A percentile compares a stretch with the other conserved stretches of the same genome.
Conservation (phyloP, 2,888 invertebrate species). For the Conops quadrifasciatus region DNA sequence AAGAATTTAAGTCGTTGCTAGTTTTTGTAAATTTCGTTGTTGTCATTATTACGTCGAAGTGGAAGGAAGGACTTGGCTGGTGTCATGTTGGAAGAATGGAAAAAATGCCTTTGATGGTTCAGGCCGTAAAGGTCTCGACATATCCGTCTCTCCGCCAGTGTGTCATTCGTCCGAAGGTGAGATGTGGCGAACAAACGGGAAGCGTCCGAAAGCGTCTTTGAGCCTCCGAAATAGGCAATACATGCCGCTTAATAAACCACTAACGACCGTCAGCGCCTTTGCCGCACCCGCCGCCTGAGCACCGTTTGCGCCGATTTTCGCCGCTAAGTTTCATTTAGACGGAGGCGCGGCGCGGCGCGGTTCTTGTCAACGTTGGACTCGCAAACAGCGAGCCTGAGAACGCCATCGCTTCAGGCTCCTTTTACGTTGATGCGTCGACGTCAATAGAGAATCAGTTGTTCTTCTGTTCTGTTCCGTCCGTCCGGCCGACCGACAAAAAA, state of each 20-base stretch:
- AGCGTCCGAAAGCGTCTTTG: neutral
- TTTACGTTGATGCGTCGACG: neutral
- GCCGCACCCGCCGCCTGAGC: no score
- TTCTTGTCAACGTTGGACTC: neutral
- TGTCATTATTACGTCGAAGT: no score
- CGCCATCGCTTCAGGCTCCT: neutral
- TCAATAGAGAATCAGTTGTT: neutral
- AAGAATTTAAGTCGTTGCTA: neutral
- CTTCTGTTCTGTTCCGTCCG: neutral
- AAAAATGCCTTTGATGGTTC: no score
- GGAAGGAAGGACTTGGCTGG: no score
- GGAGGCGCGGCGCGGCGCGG: neutral
- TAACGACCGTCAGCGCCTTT: no score
- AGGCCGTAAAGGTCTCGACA: no score
- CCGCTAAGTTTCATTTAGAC: neutral
- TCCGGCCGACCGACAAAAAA: neutral
- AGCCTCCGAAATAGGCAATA: neutral
- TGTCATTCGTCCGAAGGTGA: neutral
- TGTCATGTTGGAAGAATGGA: no score
- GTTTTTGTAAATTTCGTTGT: no score
- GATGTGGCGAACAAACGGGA: neutral
- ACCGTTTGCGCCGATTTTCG: neutral
- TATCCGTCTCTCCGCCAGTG: neutral
- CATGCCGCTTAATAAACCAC: neutral
- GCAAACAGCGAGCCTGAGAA: neutral